Conservation (phyloP, 1,140 invertebrate species). For the Pteromalus puparum region DNA sequence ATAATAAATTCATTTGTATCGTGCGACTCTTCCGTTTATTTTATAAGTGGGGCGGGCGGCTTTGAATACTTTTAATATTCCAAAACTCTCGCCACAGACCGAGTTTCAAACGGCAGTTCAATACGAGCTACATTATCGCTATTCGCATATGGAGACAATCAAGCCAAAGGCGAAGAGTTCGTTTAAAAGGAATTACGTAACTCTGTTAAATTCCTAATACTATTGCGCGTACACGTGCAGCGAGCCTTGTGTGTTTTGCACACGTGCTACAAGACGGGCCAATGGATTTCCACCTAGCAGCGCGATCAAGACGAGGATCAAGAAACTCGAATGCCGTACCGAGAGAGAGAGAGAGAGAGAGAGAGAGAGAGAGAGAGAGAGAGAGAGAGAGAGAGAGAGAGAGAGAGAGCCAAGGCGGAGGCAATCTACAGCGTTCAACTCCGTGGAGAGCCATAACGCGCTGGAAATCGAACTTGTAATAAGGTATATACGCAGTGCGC, state of each 20-base stretch:
- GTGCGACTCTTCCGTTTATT: neutral
- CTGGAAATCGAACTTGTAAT: slow-evolving; percentile 70
- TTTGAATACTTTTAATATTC: too few relatives aligned
- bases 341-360: neutral
- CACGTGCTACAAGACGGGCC: neutral
- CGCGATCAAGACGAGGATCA: too few relatives aligned
- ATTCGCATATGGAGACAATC: too few relatives aligned
- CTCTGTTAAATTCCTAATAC: neutral
- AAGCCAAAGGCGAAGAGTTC: too few relatives aligned
- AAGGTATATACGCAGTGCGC: slow-evolving; percentile 56
- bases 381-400: neutral
- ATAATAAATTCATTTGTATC: neutral
- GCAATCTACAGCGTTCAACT: slow-evolving; percentile 61
- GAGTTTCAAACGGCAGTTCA: too few relatives aligned
- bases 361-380: neutral
- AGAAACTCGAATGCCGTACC: neutral
- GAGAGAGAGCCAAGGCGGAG: slow-evolving; percentile 38
- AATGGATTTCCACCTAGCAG: neutral
- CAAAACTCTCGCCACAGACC: too few relatives aligned
- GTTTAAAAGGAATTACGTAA: too few relatives aligned
- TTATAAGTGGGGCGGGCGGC: neutral
- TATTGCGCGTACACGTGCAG: neutral
- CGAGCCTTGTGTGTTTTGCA: neutral
- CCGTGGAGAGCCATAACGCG: slow-evolving; percentile 64
- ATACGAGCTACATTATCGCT: too few relatives aligned